A percentile compares a stretch with the other conserved stretches of the same genome.
These are phyloP conservation scores for Microctonus hyperodae DNA, from an alignment of 2,888 invertebrate species.

Conservation along the genomic window DNA sequence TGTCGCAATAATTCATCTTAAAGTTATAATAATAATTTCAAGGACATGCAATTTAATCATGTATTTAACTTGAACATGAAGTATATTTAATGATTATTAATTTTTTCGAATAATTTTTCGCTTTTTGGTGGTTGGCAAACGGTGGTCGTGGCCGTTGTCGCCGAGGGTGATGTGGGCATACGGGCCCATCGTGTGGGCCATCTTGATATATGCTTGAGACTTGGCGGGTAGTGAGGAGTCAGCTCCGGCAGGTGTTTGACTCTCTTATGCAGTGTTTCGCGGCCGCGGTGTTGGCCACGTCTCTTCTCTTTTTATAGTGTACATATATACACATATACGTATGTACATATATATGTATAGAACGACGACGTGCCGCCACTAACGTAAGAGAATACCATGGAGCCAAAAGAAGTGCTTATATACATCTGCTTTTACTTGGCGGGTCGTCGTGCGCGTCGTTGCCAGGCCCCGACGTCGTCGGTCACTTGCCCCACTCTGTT, in stretches of 20 bases:
- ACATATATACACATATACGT: constrained; percentile 9
- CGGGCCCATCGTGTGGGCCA: constrained; percentile 46
- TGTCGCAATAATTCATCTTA: neutral
- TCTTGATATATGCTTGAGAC: constrained; percentile 24
- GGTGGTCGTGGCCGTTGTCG: neutral
- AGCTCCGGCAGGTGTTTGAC: constrained; percentile 53
- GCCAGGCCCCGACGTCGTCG: constrained; percentile 30
- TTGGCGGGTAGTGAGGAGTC: constrained; percentile 29
- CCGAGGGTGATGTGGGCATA: constrained; percentile 50
- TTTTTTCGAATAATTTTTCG: constrained; percentile 43
- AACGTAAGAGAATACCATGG: constrained; percentile 37
- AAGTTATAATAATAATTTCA: neutral
- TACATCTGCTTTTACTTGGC: constrained; percentile 44
- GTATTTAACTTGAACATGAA: too few species aligned
- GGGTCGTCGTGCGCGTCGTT: constrained; percentile 29
- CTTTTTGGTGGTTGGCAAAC: constrained; percentile 28
- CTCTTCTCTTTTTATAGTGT: neutral
- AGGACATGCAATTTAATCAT: neutral
- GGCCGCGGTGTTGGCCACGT: constrained; percentile 27
- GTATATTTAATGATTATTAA: neutral
- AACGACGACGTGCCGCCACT: constrained; percentile 38
- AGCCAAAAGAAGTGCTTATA: constrained; percentile 33
- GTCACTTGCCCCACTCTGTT: neutral
- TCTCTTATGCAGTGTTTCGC: constrained; percentile 40
- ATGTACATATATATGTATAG: constrained; percentile 13